These are phyloP conservation scores for Notothenia coriiceps DNA, from an alignment of 2,113 vertebrate species.

Conservation along the genomic window DNA sequence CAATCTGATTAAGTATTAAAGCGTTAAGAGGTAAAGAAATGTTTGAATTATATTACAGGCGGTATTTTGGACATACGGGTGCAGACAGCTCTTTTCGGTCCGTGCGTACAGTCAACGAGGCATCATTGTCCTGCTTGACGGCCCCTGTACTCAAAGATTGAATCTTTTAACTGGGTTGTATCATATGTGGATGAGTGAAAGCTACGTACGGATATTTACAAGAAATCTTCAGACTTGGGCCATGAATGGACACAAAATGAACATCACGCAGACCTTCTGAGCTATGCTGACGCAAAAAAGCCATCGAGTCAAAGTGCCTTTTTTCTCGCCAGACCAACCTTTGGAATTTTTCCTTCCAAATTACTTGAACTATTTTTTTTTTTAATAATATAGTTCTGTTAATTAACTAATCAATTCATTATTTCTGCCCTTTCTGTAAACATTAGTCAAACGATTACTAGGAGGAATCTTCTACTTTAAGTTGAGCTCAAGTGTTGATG, in stretches of 20 bases:
- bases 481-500: slow-evolving; percentile 4
- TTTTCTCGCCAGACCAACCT: background rate
- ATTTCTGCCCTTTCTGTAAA: background rate
- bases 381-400: background rate
- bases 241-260: background rate
- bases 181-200: background rate
- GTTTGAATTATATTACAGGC: background rate
- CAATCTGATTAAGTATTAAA: background rate
- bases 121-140: background rate
- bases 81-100: background rate
- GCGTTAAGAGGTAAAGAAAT: background rate
- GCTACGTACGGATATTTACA: too few species aligned
- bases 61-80: background rate
- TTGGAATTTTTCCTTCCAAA: background rate
- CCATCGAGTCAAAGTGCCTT: background rate
- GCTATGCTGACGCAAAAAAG: background rate
- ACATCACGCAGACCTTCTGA: background rate
- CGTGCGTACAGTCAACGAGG: background rate
- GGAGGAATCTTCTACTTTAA: slow-evolving; percentile 6
- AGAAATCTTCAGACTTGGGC: too few species aligned
- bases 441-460: background rate
- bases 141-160: background rate
- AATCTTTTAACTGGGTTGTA: background rate
- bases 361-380: background rate
- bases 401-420: background rate